Conservation (phyloP, 2,888 invertebrate genomes). For the Acanthosepion pharaonis region DNA sequence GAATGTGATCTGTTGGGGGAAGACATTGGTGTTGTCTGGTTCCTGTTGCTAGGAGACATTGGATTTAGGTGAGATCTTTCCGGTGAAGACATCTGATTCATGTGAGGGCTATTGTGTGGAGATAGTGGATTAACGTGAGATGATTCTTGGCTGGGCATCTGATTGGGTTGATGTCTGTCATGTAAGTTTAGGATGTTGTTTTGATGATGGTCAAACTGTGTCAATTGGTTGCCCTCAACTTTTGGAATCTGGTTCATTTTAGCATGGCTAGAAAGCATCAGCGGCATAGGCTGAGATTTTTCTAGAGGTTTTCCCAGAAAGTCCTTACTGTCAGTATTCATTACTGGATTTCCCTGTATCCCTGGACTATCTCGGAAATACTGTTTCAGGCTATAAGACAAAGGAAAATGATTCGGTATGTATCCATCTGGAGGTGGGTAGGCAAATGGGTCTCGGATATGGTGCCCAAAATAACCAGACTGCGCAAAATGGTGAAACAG, state of each 20-base stretch:
- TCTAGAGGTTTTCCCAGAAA: not conserved
- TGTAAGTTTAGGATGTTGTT: not conserved
- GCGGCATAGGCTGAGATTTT: not conserved
- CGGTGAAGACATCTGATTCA: not conserved
- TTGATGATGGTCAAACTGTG: not conserved
- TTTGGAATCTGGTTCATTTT: not conserved
- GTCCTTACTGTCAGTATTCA: not conserved
- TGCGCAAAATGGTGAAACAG: not conserved
- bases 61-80: not conserved
- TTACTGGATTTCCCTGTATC: not conserved
- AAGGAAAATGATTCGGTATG: constrained; percentile 35
- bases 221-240: not conserved
- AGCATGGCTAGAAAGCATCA: not conserved
- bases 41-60: not conserved
- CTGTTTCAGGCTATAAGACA: constrained; percentile 8
- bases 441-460: not conserved
- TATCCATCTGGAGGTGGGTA: constrained; percentile 34
- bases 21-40: not conserved
- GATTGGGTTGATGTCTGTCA: not conserved
- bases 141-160: not conserved
- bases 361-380: not conserved
- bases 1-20: not conserved
- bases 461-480: constrained; percentile 33
- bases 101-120: not conserved
- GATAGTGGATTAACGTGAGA: not conserved